Evolutionary conservation across 2,888 invertebrate species (phyloP), one percentile per base, ranked within the genome.

Genomic region (Parthenolecanium corni): DNA sequence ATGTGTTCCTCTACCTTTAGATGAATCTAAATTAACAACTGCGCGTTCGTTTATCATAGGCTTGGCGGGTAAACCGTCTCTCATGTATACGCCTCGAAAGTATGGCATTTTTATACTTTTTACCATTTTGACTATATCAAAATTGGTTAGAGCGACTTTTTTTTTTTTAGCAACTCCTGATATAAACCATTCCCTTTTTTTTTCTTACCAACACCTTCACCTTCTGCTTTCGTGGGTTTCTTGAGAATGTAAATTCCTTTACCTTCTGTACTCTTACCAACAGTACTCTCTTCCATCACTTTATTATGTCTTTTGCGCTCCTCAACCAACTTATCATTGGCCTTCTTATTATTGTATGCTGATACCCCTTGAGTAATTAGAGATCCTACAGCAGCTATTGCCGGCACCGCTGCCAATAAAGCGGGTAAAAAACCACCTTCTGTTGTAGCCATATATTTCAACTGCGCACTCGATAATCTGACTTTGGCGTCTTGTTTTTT

Each of bases 1-100:
- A n/a, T n/a, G n/a, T n/a, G n/a, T n/a, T n/a, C n/a, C 66, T 64
- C 2, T 67, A 66, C 68, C 68, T 69, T 53, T 70, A 24, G 64
- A 46, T 36, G 65, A 63, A 62, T 69, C 68, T 1, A 69, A 49
- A 67, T 69, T 68, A 9, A 69, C 56, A 14, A 68, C 66, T 6
- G 62, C 66, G 2, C 52, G 65, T 65, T 69, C 67, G 44, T 61
- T 25, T 49, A 64, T 62, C 6, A 42, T 20, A 21, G 65, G 61
- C n/a, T 52, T 57, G 11, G 44, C 56, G 1, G 67, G 68, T 46
- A 69, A 58, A 23, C 11, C 23, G 61, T 68, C 65, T 54, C 64
- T 54, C 68, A 69, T 68, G 51, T 66, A 67, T 16, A n/a, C n/a
- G n/a, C n/a, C n/a, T n/a, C n/a, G n/a, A n/a, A n/a, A n/a, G n/a